Evolutionary conservation across 2,888 invertebrate species (phyloP).

Genomic region (Rotaria magnacalcarata): DNA sequence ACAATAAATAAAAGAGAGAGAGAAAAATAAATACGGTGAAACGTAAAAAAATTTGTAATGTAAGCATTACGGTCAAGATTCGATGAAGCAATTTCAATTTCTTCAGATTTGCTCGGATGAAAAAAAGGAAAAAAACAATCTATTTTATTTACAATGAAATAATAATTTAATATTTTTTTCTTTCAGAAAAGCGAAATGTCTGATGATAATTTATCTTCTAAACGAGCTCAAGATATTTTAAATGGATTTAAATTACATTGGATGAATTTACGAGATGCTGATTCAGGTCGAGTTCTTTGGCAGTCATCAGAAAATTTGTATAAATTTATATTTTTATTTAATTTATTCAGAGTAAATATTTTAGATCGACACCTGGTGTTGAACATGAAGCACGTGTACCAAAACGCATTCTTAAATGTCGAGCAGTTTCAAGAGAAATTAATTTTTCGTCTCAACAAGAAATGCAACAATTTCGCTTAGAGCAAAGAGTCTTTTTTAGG

Average conservation of each 20-base stretch:
- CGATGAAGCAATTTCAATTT: too few species aligned
- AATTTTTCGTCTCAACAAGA: slow-evolving; percentile 71
- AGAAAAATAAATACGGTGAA: not conserved
- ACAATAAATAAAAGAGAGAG: not conserved
- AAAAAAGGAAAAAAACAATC: not conserved
- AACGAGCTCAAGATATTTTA: not conserved
- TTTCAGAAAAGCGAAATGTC: too few species aligned
- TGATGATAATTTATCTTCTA: too few species aligned
- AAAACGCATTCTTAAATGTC: slow-evolving; percentile 86
- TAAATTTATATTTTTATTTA: slow-evolving; percentile 50
- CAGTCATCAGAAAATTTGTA: slow-evolving; percentile 88
- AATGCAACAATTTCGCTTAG: slow-evolving; percentile 89
- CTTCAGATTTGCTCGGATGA: not conserved
- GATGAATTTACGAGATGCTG: slow-evolving; percentile 94
- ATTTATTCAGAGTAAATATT: slow-evolving; percentile 40
- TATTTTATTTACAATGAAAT: too few species aligned
- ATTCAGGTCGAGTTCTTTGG: slow-evolving; percentile 89
- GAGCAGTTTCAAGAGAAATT: slow-evolving; percentile 64
- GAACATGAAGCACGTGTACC: slow-evolving; percentile 97
- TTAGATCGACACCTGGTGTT: slow-evolving; percentile 70
- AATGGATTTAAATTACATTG: slow-evolving; percentile 67
- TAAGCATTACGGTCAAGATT: not conserved
- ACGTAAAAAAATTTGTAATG: not conserved
- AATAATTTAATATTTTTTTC: not conserved
- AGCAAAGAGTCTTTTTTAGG: slow-evolving; percentile 72